phyloP scores from a whole-genome alignment of 1,140 invertebrate genomes.

The Globodera ellingtonae region DNA sequence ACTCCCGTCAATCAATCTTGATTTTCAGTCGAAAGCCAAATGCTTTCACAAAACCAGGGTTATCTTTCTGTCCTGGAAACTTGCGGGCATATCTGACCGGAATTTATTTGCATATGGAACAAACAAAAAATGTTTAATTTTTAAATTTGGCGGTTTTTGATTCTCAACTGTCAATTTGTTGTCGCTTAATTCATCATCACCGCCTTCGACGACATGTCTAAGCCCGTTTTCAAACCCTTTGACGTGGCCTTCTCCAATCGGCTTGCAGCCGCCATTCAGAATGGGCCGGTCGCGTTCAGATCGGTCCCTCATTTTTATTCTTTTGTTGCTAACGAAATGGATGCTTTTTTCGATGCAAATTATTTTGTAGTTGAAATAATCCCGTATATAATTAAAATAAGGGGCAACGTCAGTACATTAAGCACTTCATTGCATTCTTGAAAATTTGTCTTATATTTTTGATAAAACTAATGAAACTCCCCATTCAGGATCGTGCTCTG shows the following conservation, averaged over 20 bases:
- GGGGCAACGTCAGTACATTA: no score
- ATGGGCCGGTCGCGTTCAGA: conserved; percentile 4
- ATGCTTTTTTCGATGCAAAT: no score
- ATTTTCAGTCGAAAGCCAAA: background rate
- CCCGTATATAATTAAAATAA: no score
- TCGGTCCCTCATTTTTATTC: background rate
- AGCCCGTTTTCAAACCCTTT: conserved; percentile 10
- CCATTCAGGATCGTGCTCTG: background rate
- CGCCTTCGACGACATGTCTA: background rate
- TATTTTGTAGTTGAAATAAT: no score
- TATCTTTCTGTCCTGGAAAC: background rate
- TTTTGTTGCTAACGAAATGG: no score
- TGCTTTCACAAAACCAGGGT: background rate
- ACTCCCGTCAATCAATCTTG: background rate
- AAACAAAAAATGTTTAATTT: no score
- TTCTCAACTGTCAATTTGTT: background rate
- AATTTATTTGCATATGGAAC: no score
- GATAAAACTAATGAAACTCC: background rate
- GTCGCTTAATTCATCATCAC: background rate
- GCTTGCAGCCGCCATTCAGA: conserved; percentile 1
- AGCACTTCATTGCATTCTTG: no score
- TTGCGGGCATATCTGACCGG: no score
- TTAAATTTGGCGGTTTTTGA: background rate
- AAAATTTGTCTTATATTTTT: no score
- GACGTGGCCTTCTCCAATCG: conserved; percentile 4